Conservation (phyloP, 2,888 invertebrate species). For the Xanthia togata region DNA sequence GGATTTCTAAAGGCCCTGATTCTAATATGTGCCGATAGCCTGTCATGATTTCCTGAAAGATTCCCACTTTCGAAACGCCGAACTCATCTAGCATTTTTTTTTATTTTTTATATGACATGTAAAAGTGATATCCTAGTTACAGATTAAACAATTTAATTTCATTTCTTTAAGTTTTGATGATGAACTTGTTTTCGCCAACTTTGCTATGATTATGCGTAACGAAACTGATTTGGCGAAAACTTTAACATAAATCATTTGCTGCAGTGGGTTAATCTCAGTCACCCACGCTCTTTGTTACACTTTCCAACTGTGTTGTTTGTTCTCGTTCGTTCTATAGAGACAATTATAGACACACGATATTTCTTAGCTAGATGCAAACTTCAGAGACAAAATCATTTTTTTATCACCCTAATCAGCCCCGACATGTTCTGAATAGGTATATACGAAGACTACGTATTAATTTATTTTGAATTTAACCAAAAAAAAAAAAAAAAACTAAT, state of each 20-base stretch:
- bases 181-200: slow-evolving; percentile 14
- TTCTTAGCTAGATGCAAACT: background rate
- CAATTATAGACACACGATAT: background rate
- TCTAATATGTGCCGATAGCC: background rate
- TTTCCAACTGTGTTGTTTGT: slow-evolving; percentile 48
- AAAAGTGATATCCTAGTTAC: too few relatives aligned
- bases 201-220: slow-evolving; percentile 28
- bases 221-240: slow-evolving; percentile 41
- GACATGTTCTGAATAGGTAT: too few relatives aligned
- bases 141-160: too few relatives aligned
- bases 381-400: too few relatives aligned
- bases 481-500: background rate
- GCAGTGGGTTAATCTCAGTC: slow-evolving; percentile 48
- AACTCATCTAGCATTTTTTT: too few relatives aligned
- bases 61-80: too few relatives aligned
- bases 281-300: slow-evolving; percentile 52
- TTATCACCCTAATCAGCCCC: too few relatives aligned
- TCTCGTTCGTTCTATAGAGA: slow-evolving; percentile 34
- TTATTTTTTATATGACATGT: too few relatives aligned
- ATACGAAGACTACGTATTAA: too few relatives aligned
- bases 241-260: slow-evolving; percentile 38
- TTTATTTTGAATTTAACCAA: background rate
- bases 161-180: slow-evolving; percentile 9
- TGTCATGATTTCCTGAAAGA: too few relatives aligned
- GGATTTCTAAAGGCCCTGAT: background rate